Evolutionary conservation across 2,888 invertebrate genomes (phyloP), one percentile per base, ranked within the genome.

Genomic region (Hydraecia micacea): DNA sequence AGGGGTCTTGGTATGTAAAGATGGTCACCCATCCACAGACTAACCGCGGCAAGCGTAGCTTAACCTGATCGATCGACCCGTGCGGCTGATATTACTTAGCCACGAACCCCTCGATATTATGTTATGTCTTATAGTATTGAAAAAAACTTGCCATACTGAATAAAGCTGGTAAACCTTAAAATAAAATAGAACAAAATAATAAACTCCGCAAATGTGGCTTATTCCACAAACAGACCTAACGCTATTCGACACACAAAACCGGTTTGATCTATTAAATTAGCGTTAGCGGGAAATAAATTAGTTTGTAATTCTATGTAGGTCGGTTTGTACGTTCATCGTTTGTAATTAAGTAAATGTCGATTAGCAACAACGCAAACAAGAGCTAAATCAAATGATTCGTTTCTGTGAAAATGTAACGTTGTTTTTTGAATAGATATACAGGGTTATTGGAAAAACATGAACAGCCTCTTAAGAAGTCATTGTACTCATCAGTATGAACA

Each of bases 261-360:
- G 15, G 6, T 80, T 80, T 62, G 1, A 42, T 32, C 39, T 2
- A 65, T 32, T 32, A 65, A 66, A 75, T 42, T 15, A 1, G 2
- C 42, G 15, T 58, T 46, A 66, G 5, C 55, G 15, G 66, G 21
- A 62, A 77, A 67, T 62, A 46, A 67, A 55, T 58, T 32, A 49
- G 11, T 62, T 70, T 67, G 46, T 32, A 46, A 80, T 81, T 46
- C 5, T 11, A 36, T 69, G 69, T 60, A 62, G 36, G 36, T 52
- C 65, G 52, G 28, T 65, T 58, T 63, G 66, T 62, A 11, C 5
- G 52, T 15, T 28, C 25, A 25, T 60, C 25, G 32, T 1, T 60
- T 46, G 52, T 81, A 80, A 71, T 67, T 76, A 67, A 62, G n/a
- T 62, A 66, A 76, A 66, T 75, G 0, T 60, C 1, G 15, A 46